Evolutionary conservation across 2,797 vertebrate genomes (phyloP).

Genomic region (Myotis myotis): DNA sequence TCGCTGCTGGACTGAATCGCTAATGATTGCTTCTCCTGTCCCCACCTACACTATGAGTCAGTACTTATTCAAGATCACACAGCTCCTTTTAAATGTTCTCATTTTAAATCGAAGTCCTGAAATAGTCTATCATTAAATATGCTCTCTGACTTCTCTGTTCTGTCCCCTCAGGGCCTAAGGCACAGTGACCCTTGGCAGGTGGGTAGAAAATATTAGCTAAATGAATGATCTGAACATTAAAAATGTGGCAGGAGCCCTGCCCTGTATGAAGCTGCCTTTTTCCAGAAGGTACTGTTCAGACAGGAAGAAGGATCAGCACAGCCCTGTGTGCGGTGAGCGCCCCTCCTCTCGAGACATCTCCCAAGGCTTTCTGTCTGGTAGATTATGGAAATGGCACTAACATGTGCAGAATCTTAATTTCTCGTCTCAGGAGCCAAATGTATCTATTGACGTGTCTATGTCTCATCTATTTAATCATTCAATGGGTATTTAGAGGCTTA

Average conservation of each 20-base stretch:
- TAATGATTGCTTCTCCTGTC: background rate
- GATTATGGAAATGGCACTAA: background rate
- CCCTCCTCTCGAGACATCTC: background rate
- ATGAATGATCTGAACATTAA: background rate
- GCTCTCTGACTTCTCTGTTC: background rate
- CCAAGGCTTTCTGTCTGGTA: background rate
- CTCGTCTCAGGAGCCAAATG: background rate
- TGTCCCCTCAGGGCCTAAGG: background rate
- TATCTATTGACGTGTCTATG: background rate
- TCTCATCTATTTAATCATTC: background rate
- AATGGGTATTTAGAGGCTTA: background rate
- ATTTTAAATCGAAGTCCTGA: background rate
- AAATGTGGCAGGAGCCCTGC: background rate
- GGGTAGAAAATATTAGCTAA: background rate
- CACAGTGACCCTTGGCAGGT: background rate
- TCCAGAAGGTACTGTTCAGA: background rate
- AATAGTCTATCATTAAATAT: background rate
- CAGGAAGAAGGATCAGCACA: background rate
- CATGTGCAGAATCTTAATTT: background rate
- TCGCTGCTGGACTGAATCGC: background rate
- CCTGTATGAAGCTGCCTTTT: background rate
- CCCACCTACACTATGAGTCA: background rate
- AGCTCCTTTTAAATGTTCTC: background rate
- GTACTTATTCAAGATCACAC: background rate
- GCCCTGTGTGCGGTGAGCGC: accelerated